Base-by-base conservation (phyloP, 64 coral and sea anemone genomes). In the Montipora efflorescens region DNA sequence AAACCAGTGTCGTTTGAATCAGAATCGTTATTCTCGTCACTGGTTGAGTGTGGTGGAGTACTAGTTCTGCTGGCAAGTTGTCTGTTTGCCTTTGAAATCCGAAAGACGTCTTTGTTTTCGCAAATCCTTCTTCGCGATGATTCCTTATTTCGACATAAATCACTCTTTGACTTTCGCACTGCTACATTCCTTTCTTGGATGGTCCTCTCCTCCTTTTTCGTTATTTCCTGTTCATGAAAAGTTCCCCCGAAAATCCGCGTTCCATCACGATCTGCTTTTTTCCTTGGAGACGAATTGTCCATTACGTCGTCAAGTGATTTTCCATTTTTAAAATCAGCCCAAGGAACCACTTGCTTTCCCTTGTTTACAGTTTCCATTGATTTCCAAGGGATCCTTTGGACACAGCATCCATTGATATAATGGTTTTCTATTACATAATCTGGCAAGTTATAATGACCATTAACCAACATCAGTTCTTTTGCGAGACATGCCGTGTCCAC, bases 1-100 rank as follows among this genome's bases (percentile, higher is more conserved):
- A 89, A 48, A 46, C 87, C 87, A 59, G 76, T 89, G 12, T 77
- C 87, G 9, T 89, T 79, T 77, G 87, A 78, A 59, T 89, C 87
- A 14, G 82, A 70, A 50, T 66, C 87, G n/a, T 64, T 48, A 52
- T 75, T 48, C 25, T 89, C 87, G 47, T 23, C 45, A 7, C 59
- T 79, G 0, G 55, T 6, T 44, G 50, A 89, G 12, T 89, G 52
- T 3, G 52, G 71, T 48, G 22, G 75, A 46, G 71, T 89, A 58
- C 9, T 76, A 46, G 71, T 89, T 77, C 18, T 76, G 61, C 61
- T 14, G 3, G 59, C 28, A 3, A 28, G 59, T 1, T 5, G 73
- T 43, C 52, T 46, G 72, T 46, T 64, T 59, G 5, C 66, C 0
- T 77, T 36, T 57, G 4, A 19, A 89, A 58, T 20, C 28, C 61